Conservation (phyloP, 2,797 vertebrate species). For the Lophotriccus pileatus region DNA sequence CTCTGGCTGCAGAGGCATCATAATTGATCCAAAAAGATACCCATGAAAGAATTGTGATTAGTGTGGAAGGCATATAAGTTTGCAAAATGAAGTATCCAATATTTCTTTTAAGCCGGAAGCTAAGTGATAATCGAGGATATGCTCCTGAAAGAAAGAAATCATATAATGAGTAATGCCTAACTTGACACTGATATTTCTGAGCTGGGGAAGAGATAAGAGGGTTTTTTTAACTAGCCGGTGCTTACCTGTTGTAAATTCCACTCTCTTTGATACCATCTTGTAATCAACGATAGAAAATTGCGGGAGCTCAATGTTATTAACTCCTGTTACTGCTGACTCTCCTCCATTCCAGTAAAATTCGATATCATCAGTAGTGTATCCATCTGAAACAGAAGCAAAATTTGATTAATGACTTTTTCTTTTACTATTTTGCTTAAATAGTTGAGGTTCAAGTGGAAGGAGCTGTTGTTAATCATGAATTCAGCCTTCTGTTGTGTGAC, state of each 20-base stretch:
- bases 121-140: conserved; percentile 90
- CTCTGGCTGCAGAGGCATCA: conserved; percentile 93
- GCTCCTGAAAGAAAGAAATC: conserved; percentile 79
- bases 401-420: background rate
- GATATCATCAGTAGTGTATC: conserved; percentile 95
- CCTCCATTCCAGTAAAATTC: conserved; percentile 95
- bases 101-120: conserved; percentile 93
- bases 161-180: background rate
- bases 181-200: background rate
- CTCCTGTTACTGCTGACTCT: conserved; percentile 87
- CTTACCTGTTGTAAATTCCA: conserved; percentile 92
- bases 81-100: conserved; percentile 97
- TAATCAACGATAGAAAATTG: conserved; percentile 95
- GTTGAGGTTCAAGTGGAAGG: background rate
- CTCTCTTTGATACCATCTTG: conserved; percentile 90
- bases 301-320: conserved; percentile 92
- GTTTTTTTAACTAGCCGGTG: background rate
- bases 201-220: background rate
- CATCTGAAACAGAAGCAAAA: conserved; percentile 78
- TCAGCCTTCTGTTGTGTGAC: background rate
- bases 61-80: conserved; percentile 93
- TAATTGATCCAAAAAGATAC: conserved; percentile 98
- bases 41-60: conserved; percentile 95
- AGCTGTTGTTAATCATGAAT: background rate
- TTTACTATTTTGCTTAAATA: background rate